These are phyloP conservation scores for Myripristis jacobus DNA, from an alignment of 2,797 vertebrate species.

Conservation along the genomic window DNA sequence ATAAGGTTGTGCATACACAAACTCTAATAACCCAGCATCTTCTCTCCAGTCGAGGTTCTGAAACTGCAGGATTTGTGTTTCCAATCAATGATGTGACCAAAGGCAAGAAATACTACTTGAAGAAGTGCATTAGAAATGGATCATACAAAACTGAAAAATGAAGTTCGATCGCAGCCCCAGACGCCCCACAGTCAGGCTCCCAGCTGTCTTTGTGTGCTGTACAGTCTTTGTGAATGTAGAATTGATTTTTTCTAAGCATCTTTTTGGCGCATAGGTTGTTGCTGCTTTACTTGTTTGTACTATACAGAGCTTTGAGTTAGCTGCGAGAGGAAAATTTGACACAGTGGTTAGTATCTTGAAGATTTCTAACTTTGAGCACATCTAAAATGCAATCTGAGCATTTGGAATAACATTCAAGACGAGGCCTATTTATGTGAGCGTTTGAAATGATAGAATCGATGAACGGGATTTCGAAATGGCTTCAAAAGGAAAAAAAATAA, in stretches of 20 bases:
- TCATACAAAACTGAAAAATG: slow-evolving; percentile 33
- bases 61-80: slow-evolving; percentile 12
- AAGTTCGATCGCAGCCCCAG: slow-evolving; percentile 12
- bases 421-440: neutral
- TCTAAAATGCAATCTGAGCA: neutral
- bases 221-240: slow-evolving; percentile 33
- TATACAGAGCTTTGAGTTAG: slow-evolving; percentile 7
- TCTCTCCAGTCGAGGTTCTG: slow-evolving; percentile 13
- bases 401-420: too few relatives aligned
- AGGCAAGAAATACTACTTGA: slow-evolving; percentile 30
- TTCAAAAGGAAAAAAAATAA: too few relatives aligned
- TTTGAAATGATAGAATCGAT: neutral
- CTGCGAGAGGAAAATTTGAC: neutral
- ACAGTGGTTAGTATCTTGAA: neutral
- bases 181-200: slow-evolving; percentile 12
- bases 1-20: neutral
- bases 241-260: slow-evolving; percentile 39
- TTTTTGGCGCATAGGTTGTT: slow-evolving; percentile 18
- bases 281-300: slow-evolving; percentile 11
- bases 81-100: slow-evolving; percentile 44
- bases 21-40: slow-evolving; percentile 14
- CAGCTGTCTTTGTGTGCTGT: slow-evolving; percentile 26
- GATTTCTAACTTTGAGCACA: neutral
- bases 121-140: slow-evolving; percentile 44
- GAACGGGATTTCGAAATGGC: neutral